Base-by-base conservation (phyloP, 2,888 invertebrate genomes). In the Cryptocephalus moraei region DNA sequence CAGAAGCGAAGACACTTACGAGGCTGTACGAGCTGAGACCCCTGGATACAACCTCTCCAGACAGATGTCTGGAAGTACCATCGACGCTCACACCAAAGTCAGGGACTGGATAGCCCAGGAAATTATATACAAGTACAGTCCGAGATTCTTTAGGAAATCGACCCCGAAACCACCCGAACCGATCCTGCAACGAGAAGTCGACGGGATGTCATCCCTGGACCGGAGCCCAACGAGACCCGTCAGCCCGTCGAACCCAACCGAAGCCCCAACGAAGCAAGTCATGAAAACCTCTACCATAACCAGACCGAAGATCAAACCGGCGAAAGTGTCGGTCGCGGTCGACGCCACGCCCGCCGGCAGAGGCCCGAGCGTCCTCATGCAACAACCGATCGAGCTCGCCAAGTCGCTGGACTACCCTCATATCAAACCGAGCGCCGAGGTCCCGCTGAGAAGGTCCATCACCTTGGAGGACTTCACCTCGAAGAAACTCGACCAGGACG, bases 21-120 rank as follows among this genome's bases (percentile, higher is more conserved):
- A 77, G 51, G 76, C 75, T 43, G 70, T 71, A 41, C 74, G 75
- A 61, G 62, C 66, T 52, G 77, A 78, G 51, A 65, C 77, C 65
- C 73, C 80, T 68, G 78, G 76, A 58, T 81, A 80, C 59, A 81
- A 82, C 64, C 68, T 86, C 32, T 77, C 82, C 13, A 70, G 86
- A 14, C 84, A 86, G 66, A 77, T 85, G 61, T 88, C 87, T 8
- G 80, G 79, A 6, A 88, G 87, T 52, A 90, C 90, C 1, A 80
- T 91, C 53, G 90, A 91, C 66, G 86, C 90, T 0, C 85, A 89
- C 62, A 84, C 87, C 10, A 90, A 90, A 75, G 90, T 91, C 1
- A 77, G 83, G 52, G 87, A 90, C 58, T 90, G 91, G 91, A 90
- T 91, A 57, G 80, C 85, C 1, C 83, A 85, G 54, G 86, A 87